Evolutionary conservation across 2,888 invertebrate species (phyloP), one percentile per base, ranked within the genome.

Genomic region (Hypercompe scribonia): DNA sequence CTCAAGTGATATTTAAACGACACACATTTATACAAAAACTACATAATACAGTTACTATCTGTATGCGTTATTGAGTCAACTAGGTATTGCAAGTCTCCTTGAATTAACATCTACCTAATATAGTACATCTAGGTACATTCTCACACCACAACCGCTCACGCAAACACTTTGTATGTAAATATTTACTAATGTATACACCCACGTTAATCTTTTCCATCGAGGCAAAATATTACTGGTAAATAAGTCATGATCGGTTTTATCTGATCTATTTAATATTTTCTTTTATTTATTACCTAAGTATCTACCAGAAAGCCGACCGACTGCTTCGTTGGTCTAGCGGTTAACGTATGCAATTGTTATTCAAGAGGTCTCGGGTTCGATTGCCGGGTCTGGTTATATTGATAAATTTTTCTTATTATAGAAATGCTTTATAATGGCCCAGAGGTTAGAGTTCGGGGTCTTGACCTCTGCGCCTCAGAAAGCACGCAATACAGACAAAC

Each of bases 121-220:
- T 66, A 50, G 50, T 50, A 67, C 50, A 50, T 67, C 46, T 46
- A 50, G 18, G 50, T 50, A 54, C 67, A 67, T n/a, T 67, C 50
- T 67, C n/a, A n/a, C 34, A 15, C 7, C 54, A 28, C 34, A 36
- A 28, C 54, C 36, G 68, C 36, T 54, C 34, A 50, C 50, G 34
- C n/a, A 54, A 54, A 54, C 68, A 68, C 68, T 54, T 68, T 50
- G 18, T n/a, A n/a, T 68, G 46, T 50, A 50, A 54, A 68, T 54
- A 54, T 54, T 68, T 68, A 54, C 8, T n/a, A 34, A 24, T 18
- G 28, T n/a, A 18, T n/a, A 54, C 7, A 28, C 34, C 54, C 18
- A 10, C 18, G 5, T 54, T 34, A 24, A 39, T 65, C 36, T 42
- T 42, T 42, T 21, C n/a, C 11, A n/a, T 54, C 54, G n/a, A 11